Evolutionary conservation across 2,113 vertebrate species (phyloP).

Genomic region (Dryoscopus gambensis): DNA sequence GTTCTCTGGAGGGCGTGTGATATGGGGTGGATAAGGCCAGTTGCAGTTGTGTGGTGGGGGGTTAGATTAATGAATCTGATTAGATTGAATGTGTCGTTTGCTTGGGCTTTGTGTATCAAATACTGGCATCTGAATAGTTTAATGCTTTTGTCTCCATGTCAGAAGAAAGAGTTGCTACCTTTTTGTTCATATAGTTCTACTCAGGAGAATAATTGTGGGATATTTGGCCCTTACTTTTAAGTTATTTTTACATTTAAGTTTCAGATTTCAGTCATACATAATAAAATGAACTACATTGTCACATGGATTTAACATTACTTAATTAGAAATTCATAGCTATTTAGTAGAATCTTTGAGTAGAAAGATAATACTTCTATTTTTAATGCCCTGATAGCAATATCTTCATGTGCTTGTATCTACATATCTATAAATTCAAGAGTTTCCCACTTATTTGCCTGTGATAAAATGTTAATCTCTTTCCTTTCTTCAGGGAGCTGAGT

Average conservation of each 20-base stretch:
- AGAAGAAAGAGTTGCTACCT: not conserved
- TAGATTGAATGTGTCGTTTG: not conserved
- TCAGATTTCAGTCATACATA: not conserved
- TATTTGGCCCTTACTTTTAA: not conserved
- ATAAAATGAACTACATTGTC: not conserved
- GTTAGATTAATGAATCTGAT: too few species aligned
- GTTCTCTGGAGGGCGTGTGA: not conserved
- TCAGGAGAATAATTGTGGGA: not conserved
- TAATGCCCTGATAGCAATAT: not conserved
- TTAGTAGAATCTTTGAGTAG: not conserved
- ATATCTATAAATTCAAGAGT: not conserved
- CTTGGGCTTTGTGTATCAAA: not conserved
- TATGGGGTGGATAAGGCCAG: not conserved
- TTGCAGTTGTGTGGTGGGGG: too few species aligned
- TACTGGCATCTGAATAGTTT: not conserved
- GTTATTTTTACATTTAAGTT: not conserved
- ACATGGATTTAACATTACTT: not conserved
- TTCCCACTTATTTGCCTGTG: not conserved
- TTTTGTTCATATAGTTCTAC: not conserved
- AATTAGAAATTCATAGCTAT: not conserved
- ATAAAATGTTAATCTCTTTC: not conserved
- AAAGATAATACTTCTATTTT: not conserved
- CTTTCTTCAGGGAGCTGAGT: not conserved
- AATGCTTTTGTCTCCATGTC: not conserved
- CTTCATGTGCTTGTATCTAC: not conserved